Evolutionary conservation across 2,113 vertebrate species (phyloP).

Genomic region (Rhinolophus sinicus): DNA sequence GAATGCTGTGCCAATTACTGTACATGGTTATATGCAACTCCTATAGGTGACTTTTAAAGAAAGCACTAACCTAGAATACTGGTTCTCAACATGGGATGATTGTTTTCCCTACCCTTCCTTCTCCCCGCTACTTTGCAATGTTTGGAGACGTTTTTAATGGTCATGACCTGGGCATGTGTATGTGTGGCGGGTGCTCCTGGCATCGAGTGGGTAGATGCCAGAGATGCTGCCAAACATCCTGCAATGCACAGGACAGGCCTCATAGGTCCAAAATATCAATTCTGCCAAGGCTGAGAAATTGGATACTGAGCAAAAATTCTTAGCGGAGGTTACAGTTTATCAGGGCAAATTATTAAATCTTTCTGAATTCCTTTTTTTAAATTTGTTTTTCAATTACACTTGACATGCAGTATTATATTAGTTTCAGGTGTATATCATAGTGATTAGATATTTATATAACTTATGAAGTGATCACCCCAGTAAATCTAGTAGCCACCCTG

Average conservation of each 20-base stretch:
- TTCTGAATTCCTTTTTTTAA: conserved; percentile 23
- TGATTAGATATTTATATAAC: too few relatives aligned
- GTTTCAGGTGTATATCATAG: too few relatives aligned
- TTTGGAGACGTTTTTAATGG: conserved; percentile 12
- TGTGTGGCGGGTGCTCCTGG: neutral
- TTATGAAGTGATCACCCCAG: too few relatives aligned
- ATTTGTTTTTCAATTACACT: neutral
- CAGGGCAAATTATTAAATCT: conserved; percentile 32
- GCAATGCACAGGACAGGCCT: neutral
- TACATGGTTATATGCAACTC: neutral
- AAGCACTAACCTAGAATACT: neutral
- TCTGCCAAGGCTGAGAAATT: neutral
- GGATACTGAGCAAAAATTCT: neutral
- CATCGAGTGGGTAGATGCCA: neutral
- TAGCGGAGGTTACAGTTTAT: conserved; percentile 44
- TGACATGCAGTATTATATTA: too few relatives aligned
- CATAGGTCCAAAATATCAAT: neutral
- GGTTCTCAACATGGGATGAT: neutral
- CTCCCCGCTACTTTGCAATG: neutral
- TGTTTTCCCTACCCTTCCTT: neutral
- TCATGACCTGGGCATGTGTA: neutral
- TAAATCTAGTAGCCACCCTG: too few relatives aligned
- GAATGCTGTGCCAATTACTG: neutral
- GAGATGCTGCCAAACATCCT: neutral
- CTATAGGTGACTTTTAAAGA: neutral